Evolutionary conservation across 2,888 invertebrate species (phyloP).

Genomic region (Entomobrya multifasciata): DNA sequence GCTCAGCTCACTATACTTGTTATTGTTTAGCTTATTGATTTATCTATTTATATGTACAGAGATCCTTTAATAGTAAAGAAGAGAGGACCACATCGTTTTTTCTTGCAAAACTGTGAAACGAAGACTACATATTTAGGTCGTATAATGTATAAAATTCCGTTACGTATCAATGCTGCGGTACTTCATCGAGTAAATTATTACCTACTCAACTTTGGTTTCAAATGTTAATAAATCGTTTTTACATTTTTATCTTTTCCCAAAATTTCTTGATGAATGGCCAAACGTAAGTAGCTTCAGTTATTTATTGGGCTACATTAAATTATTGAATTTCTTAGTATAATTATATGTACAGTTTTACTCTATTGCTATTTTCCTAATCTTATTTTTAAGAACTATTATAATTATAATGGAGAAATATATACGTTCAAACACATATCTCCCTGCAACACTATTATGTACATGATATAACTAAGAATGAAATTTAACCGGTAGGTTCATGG

Average conservation of each 20-base stretch:
- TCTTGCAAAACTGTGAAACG: conserved; percentile 10
- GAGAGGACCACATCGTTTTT: conserved; percentile 29
- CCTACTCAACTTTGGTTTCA: conserved; percentile 57
- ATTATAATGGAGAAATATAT: neutral
- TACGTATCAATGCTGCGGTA: neutral
- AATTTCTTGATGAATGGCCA: no score
- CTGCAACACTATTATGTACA: neutral
- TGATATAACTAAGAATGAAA: conserved; percentile 27
- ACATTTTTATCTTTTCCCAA: no score
- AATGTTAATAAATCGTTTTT: conserved; percentile 10
- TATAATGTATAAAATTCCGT: conserved; percentile 38
- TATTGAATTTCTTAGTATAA: neutral
- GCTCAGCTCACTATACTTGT: no score
- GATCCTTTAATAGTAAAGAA: conserved; percentile 35
- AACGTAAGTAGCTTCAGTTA: no score
- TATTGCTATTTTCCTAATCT: neutral
- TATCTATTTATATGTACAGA: conserved; percentile 8
- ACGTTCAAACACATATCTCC: neutral
- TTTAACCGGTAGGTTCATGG: conserved; percentile 51
- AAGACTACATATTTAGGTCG: neutral
- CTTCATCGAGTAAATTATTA: conserved; percentile 8
- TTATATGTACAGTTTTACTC: neutral
- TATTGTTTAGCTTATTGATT: neutral
- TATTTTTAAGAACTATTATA: conserved; percentile 1
- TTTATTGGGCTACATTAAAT: no score